Conservation (phyloP, 2,888 invertebrate species). For the Hetaerina titia region DNA sequence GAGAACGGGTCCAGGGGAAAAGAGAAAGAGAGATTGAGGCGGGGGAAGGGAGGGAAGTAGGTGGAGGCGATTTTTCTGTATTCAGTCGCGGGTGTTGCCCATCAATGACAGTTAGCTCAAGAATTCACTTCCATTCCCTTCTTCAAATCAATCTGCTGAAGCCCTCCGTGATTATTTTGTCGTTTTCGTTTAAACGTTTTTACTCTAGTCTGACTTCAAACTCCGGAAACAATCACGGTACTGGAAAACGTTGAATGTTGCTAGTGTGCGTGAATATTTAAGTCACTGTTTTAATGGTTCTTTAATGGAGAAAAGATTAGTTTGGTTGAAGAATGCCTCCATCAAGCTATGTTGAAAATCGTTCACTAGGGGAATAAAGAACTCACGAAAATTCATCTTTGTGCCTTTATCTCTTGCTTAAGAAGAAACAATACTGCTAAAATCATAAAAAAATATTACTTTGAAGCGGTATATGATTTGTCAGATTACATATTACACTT, state of each 20-base stretch:
- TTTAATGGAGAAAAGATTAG: background rate
- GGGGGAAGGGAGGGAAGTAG: background rate
- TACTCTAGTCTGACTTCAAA: background rate
- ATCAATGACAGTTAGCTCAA: background rate
- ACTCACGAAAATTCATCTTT: too few relatives aligned
- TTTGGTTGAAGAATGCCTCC: too few relatives aligned
- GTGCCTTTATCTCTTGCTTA: too few relatives aligned
- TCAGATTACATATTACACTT: too few relatives aligned
- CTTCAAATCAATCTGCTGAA: background rate
- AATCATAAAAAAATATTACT: too few relatives aligned
- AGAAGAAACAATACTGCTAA: too few relatives aligned
- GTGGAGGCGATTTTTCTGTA: constrained; percentile 29
- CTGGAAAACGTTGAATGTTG: too few relatives aligned
- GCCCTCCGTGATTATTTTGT: background rate
- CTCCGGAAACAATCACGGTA: background rate
- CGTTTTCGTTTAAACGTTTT: background rate
- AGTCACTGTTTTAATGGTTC: background rate
- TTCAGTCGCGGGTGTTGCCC: constrained; percentile 63
- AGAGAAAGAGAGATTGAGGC: constrained; percentile 37
- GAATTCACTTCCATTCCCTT: constrained; percentile 2
- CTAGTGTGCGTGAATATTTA: background rate
- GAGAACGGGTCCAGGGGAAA: constrained; percentile 63
- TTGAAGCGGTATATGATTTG: too few relatives aligned
- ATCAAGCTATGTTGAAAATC: too few relatives aligned
- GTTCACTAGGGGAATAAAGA: too few relatives aligned